Evolutionary conservation across 2,797 vertebrate genomes (phyloP).

Genomic region (Ctenopoma kingsleyae): DNA sequence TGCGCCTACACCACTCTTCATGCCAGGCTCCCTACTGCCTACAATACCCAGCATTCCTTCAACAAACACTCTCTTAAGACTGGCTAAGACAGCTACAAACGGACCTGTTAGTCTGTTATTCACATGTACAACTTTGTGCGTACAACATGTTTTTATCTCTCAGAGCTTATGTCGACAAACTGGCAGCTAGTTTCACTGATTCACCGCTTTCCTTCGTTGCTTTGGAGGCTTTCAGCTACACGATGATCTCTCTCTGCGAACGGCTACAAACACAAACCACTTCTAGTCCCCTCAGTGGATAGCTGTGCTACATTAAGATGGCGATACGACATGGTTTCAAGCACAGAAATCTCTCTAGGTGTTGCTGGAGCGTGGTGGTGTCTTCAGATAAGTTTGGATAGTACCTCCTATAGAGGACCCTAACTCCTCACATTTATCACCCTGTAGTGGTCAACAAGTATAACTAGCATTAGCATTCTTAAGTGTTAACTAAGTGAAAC

Average conservation of each 20-base stretch:
- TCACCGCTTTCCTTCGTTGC: constrained; percentile 39
- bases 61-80: constrained; percentile 36
- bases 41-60: constrained; percentile 50
- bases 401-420: constrained; percentile 58
- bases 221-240: constrained; percentile 28
- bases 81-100: constrained; percentile 33
- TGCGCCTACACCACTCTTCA: constrained; percentile 59
- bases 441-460: constrained; percentile 60
- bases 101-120: constrained; percentile 47
- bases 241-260: constrained; percentile 33
- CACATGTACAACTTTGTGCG: constrained; percentile 23
- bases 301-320: constrained; percentile 39
- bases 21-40: constrained; percentile 59
- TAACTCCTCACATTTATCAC: constrained; percentile 55
- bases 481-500: constrained; percentile 75
- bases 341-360: constrained; percentile 46
- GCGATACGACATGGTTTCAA: constrained; percentile 51
- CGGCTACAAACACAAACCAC: constrained; percentile 24
- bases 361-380: constrained; percentile 14
- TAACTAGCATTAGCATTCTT: constrained; percentile 70
- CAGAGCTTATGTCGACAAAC: constrained; percentile 60
- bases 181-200: constrained; percentile 78
- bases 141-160: constrained; percentile 39
- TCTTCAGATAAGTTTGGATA: constrained; percentile 50
- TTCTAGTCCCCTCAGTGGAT: constrained; percentile 16